phyloP scores from a whole-genome alignment of 2,888 invertebrate species.

The Drosophila prostipennis region DNA sequence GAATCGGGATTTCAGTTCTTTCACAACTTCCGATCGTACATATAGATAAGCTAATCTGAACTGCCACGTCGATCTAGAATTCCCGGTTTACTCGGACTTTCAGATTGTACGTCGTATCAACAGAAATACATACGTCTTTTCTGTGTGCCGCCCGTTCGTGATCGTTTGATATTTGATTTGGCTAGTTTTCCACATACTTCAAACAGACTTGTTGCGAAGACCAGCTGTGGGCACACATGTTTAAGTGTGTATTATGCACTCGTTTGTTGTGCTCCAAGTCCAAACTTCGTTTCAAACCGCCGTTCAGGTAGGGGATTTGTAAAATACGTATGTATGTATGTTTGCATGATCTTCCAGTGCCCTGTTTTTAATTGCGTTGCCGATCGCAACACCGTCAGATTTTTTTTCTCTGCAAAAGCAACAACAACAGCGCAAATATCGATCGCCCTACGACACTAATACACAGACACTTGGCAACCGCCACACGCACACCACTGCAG shows the following conservation, averaged over 20 bases:
- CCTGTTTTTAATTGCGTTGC: background rate
- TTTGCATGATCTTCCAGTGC: background rate
- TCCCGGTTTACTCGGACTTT: background rate
- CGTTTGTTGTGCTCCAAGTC: background rate
- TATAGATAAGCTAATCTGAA: background rate
- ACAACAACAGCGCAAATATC: constrained; percentile 5
- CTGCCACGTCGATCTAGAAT: background rate
- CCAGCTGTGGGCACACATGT: background rate
- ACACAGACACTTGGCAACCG: background rate
- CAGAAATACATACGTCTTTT: background rate
- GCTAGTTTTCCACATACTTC: background rate
- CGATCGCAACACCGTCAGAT: background rate
- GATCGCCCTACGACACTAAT: constrained; percentile 6
- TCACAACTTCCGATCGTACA: background rate
- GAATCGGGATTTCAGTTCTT: background rate
- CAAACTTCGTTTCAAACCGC: background rate
- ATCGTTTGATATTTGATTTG: background rate
- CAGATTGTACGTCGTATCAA: background rate
- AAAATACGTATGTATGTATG: background rate
- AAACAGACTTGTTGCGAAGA: background rate
- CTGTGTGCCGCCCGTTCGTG: background rate
- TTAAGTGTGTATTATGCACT: background rate
- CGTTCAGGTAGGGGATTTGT: background rate
- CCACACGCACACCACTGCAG: constrained; percentile 6
- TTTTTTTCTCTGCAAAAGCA: constrained; percentile 9